Conservation (phyloP, 1,140 invertebrate species). For the Oedothorax gibbosus region DNA sequence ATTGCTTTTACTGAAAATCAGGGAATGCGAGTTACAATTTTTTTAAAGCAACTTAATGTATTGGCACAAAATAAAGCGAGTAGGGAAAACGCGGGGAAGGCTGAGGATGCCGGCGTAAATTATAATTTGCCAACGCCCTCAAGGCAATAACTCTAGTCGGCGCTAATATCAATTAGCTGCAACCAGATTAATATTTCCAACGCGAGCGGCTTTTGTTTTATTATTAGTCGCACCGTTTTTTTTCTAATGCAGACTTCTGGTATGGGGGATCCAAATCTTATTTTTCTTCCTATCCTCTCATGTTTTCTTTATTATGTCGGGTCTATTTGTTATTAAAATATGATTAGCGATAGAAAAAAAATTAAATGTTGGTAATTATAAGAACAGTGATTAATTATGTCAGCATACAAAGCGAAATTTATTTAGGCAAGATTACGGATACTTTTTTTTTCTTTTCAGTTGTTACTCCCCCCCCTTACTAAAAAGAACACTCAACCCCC, state of each 20-base stretch:
- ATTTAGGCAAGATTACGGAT: slow-evolving; percentile 59
- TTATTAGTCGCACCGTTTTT: slow-evolving; percentile 54
- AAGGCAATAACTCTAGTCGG: slow-evolving; percentile 56
- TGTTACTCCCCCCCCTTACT: slow-evolving; percentile 15
- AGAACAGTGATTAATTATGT: slow-evolving; percentile 62
- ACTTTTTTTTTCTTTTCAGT: slow-evolving; percentile 55
- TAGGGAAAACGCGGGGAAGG: slow-evolving; percentile 31
- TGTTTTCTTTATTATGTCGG: slow-evolving; percentile 54
- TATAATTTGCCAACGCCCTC: slow-evolving; percentile 59
- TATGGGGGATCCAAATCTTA: slow-evolving; percentile 59
- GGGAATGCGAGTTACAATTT: too few species aligned
- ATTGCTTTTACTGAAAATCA: too few species aligned
- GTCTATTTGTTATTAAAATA: slow-evolving; percentile 62
- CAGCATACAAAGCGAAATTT: slow-evolving; percentile 61
- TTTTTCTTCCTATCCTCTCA: slow-evolving; percentile 48
- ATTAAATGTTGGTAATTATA: slow-evolving; percentile 61
- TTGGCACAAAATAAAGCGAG: slow-evolving; percentile 42
- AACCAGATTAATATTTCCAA: slow-evolving; percentile 61
- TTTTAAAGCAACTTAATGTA: too few species aligned
- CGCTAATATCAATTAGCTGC: slow-evolving; percentile 60
- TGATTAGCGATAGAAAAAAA: slow-evolving; percentile 60
- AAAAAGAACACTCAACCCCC: slow-evolving; percentile 19
- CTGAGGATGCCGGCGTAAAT: slow-evolving; percentile 55
- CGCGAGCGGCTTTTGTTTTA: slow-evolving; percentile 59
- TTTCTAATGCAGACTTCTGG: slow-evolving; percentile 20